These are phyloP conservation scores for Dione juno DNA, from an alignment of 2,888 invertebrate species.

Conservation along the genomic window DNA sequence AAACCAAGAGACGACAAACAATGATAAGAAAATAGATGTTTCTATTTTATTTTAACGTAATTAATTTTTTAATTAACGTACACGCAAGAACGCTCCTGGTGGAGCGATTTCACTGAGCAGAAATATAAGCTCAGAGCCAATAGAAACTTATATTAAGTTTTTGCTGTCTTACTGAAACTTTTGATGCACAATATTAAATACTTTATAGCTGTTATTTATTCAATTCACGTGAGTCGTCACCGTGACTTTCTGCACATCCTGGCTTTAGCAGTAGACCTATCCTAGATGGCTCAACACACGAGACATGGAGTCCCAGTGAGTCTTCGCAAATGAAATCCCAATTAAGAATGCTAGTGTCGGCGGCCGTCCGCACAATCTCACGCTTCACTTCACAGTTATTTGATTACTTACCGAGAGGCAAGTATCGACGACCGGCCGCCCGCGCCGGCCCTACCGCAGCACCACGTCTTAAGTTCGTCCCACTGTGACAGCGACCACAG, in stretches of 20 bases:
- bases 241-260: too few relatives aligned
- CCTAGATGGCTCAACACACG: too few relatives aligned
- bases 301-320: not conserved
- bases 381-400: constrained; percentile 76
- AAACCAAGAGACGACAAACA: too few relatives aligned
- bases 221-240: not conserved
- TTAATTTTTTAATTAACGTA: not conserved
- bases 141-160: not conserved
- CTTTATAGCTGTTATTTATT: constrained; percentile 1
- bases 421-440: constrained; percentile 41
- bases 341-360: constrained; percentile 19
- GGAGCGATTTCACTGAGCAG: not conserved
- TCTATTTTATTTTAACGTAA: not conserved
- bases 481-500: not conserved
- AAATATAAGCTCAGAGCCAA: not conserved
- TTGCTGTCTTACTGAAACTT: not conserved
- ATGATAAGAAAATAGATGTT: too few relatives aligned
- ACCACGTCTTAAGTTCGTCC: not conserved
- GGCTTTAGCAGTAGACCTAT: too few relatives aligned
- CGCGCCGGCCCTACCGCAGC: constrained; percentile 56
- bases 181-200: not conserved
- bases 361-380: constrained; percentile 67
- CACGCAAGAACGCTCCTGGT: not conserved
- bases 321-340: constrained; percentile 14
- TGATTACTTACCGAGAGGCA: constrained; percentile 60